Base-by-base conservation (phyloP, 2,888 invertebrate species). In the Sphinx pinastri region DNA sequence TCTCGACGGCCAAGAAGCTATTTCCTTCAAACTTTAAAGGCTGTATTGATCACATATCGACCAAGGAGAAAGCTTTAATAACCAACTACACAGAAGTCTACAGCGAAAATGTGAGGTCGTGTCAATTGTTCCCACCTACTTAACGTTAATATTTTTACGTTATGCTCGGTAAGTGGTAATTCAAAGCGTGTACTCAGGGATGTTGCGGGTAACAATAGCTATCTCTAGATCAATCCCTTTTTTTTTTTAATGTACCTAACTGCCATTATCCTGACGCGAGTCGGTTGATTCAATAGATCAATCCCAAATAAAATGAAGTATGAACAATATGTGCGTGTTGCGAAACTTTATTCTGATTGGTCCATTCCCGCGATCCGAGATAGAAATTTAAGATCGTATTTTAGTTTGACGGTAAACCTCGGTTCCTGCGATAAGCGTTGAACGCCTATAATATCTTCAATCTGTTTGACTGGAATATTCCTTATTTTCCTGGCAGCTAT, bases 21-120 rank as follows among this genome's bases (percentile, higher is more conserved):
- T 95, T 94, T 79, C 90, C 92, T 6, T 85, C 94, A 71, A 95
- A 95, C 73, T 95, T 95, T 79, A 94, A 94, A 82, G 95, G 95
- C 71, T 95, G 95, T 80, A 92, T 95, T 74, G 95, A 95, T 81
- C 93, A 94, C 75, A 94, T 95, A 79, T 92, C 95, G 67, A 95
- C 89, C 0, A 81, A 78, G 59, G 85, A 88, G 70, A 78, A 84
- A 6, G 80, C 78, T 12, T 86, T 82, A 69, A 72, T 92, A 31
- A 85, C 82, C 0, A 87, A 92, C 76, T 93, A 86, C 72, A 86
- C 88, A 2, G 88, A 88, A 72, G 77, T 93, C 47, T 92, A 92
- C 78, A 92, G 92, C 76, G 93, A 94, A 83, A 93, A 94, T 75
- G 76, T 94, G 55, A 88, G 86, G 75, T 89, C 91, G 83, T 94